Percentiles rank a stretch among this genome's conserved stretches.
These are phyloP conservation scores for Willisornis vidua DNA, from an alignment of 2,113 vertebrate species.

Conservation along the genomic window DNA sequence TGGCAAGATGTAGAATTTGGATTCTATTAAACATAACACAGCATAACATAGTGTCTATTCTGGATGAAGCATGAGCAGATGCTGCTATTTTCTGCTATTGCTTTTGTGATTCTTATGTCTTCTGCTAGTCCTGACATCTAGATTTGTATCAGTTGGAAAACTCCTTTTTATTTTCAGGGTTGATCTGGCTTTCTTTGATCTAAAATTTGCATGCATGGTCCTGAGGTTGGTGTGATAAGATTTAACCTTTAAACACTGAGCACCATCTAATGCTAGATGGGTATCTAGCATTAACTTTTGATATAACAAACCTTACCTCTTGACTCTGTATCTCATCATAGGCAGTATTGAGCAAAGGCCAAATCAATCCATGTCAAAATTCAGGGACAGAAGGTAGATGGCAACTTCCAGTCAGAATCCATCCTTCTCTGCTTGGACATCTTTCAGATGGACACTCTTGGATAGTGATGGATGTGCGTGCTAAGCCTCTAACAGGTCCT, in stretches of 20 bases:
- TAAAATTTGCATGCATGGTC: background rate
- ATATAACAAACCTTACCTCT: background rate
- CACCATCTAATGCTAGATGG: background rate
- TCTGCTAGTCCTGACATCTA: background rate
- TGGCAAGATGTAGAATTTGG: background rate
- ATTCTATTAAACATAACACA: background rate
- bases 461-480: background rate
- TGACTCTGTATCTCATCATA: background rate
- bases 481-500: background rate
- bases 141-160: background rate
- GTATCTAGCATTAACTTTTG: background rate
- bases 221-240: background rate
- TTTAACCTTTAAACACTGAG: background rate
- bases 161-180: background rate
- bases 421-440: background rate
- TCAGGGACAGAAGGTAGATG: background rate
- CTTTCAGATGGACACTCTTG: background rate
- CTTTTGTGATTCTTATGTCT: background rate
- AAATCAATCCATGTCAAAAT: background rate
- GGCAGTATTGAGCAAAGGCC: background rate
- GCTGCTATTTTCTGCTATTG: background rate
- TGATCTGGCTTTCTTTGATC: background rate
- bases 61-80: background rate
- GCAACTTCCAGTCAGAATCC: background rate
- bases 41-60: background rate